Evolutionary conservation across 2,888 invertebrate species (phyloP).

Genomic region (Melanostoma mellinum): DNA sequence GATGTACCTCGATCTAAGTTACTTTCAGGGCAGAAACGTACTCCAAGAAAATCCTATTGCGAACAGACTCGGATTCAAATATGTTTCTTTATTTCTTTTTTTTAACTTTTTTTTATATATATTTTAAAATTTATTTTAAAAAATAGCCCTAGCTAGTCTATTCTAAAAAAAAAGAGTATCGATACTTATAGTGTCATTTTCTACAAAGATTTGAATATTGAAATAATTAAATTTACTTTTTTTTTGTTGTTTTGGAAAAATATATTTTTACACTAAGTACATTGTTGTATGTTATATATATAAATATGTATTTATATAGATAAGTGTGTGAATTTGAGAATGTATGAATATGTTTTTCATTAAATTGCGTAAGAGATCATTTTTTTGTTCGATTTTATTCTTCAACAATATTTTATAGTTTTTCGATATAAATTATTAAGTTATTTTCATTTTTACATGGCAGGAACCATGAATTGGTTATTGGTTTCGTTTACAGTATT

Average conservation of each 20-base stretch:
- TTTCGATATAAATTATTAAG: conserved; percentile 6
- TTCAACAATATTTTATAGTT: conserved; percentile 6
- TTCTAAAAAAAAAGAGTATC: conserved; percentile 36
- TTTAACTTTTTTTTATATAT: neutral
- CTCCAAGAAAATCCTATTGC: too few relatives aligned
- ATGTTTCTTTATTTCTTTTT: neutral
- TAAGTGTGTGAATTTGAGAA: conserved; percentile 19
- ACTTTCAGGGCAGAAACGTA: too few relatives aligned
- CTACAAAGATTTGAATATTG: conserved; percentile 51
- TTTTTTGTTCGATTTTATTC: conserved; percentile 55
- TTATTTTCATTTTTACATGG: neutral
- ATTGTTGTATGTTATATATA: neutral
- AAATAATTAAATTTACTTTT: conserved; percentile 12
- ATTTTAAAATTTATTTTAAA: conserved; percentile 47
- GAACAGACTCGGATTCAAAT: too few relatives aligned
- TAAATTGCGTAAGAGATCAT: conserved; percentile 63
- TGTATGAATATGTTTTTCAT: conserved; percentile 47
- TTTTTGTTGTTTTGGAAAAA: conserved; percentile 51
- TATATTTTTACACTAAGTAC: conserved; percentile 35
- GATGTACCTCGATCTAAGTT: too few relatives aligned
- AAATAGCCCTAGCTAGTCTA: conserved; percentile 70
- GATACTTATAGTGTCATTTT: conserved; percentile 21
- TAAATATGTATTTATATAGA: conserved; percentile 27
- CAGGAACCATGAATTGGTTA: neutral
- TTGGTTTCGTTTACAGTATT: neutral